Evolutionary conservation across 2,113 vertebrate genomes (phyloP), one percentile per base, ranked within the genome.

Genomic region (Ornithorhynchus anatinus): DNA sequence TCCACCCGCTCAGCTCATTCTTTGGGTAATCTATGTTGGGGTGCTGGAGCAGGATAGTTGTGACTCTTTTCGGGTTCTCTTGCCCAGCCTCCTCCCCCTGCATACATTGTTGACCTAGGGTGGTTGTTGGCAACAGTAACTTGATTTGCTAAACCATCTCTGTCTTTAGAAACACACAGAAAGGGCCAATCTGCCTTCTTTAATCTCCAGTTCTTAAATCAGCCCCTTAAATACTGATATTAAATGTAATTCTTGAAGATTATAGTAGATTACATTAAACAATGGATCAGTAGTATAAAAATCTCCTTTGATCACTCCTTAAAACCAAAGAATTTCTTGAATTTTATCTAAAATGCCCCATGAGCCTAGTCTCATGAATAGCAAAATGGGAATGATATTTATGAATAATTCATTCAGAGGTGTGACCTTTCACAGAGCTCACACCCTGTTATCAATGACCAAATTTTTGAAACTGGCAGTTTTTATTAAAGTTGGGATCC

Each of bases 171-270:
- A 62, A 79, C 72, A 61, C 27, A 12, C 8, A 59, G 54, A 53
- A 69, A 48, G 35, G n/a, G 12, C n/a, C 27, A 59, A 43, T 52
- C 10, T 68, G 5, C 54, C 23, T 78, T 47, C 63, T 78, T 74
- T 73, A 62, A 62, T 44, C 36, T 63, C 66, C 2, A 81, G 64
- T 65, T 44, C 20, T 62, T 64, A 68, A 22, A 7, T 76, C 17
- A 59, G 16, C 7, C 68, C 43, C 2, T 22, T 42, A 58, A 61
- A 12, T 36, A 8, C 40, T 53, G 2, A 2, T 62, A 39, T 22
- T 5, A 59, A 39, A 19, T 45, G 1, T 38, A 59, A 57, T 68
- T 69, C 20, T 8, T 77, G 69, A 72, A 59, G 31, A 50, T 69
- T 53, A 6, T 3, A 22, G 57, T 8, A 69, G 51, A 86, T 58